Percentiles rank a stretch among this genome's conserved stretches.
Evolutionary conservation across 1,140 invertebrate species (phyloP).

Genomic region (Bombus cullumanus): DNA sequence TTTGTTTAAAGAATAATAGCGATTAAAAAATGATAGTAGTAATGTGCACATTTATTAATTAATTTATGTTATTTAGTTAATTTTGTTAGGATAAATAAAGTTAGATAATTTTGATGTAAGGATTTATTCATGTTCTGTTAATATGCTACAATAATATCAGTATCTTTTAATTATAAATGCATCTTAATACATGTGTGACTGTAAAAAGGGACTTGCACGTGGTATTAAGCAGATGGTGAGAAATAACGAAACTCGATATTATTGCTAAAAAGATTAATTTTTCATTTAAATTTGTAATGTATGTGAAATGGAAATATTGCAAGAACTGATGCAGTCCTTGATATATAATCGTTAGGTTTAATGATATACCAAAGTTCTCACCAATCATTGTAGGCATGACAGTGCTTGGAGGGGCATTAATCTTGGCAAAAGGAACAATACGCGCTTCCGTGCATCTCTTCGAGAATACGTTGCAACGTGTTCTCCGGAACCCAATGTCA

Average conservation of each 20-base stretch:
- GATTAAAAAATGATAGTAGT: neutral
- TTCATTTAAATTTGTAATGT: neutral
- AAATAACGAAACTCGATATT: constrained; percentile 40
- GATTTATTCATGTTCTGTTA: constrained; percentile 22
- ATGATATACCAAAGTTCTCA: constrained; percentile 64
- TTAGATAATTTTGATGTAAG: neutral
- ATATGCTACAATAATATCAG: constrained; percentile 22
- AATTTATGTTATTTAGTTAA: constrained; percentile 4
- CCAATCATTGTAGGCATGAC: constrained; percentile 82
- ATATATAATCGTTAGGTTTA: constrained; percentile 43
- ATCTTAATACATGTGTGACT: constrained; percentile 66
- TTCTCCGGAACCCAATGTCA: constrained; percentile 86
- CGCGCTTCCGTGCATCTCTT: constrained; percentile 86
- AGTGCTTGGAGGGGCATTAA: constrained; percentile 83
- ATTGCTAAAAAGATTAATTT: constrained; percentile 12
- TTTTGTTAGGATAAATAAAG: neutral
- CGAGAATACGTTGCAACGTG: constrained; percentile 84
- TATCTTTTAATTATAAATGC: constrained; percentile 49
- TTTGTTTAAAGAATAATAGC: neutral
- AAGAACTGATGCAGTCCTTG: constrained; percentile 24
- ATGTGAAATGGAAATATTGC: constrained; percentile 19
- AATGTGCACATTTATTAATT: constrained; percentile 1
- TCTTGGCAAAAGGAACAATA: constrained; percentile 85
- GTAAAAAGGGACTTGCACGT: constrained; percentile 60
- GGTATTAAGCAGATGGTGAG: constrained; percentile 48